Conservation (phyloP, 2,797 vertebrate genomes). For the Philypnodon macrostomus region DNA sequence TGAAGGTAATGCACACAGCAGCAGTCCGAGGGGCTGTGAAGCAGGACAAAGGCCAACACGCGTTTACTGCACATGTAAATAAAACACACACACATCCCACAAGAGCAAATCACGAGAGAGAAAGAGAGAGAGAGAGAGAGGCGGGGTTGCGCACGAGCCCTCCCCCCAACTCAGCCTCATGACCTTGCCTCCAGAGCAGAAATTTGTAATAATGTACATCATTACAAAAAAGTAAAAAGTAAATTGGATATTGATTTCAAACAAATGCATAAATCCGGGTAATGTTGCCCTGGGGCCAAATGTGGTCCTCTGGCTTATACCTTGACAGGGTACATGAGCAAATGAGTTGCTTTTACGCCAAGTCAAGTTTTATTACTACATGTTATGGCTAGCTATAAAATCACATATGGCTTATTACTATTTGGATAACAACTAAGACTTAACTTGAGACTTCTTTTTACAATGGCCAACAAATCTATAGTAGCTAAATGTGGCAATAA, state of each 20-base stretch:
- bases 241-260: neutral
- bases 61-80: constrained; percentile 55
- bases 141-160: constrained; percentile 34
- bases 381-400: too few relatives aligned
- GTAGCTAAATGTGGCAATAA: too few relatives aligned
- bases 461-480: neutral
- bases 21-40: constrained; percentile 29
- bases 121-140: constrained; percentile 12
- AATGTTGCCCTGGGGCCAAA: neutral
- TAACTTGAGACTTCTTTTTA: too few relatives aligned
- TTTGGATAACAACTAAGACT: too few relatives aligned
- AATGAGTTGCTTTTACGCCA: too few relatives aligned
- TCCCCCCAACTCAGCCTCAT: constrained; percentile 16
- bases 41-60: constrained; percentile 64
- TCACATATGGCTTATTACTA: too few relatives aligned
- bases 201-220: constrained; percentile 4
- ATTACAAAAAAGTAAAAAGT: neutral
- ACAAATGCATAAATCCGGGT: neutral
- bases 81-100: constrained; percentile 24
- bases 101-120: constrained; percentile 15
- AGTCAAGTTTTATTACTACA: too few relatives aligned
- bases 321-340: too few relatives aligned
- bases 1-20: constrained; percentile 35
- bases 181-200: constrained; percentile 3
- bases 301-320: neutral